Base-by-base conservation (phyloP, 1,140 invertebrate genomes). In the Caenorhabditis inopinata region DNA sequence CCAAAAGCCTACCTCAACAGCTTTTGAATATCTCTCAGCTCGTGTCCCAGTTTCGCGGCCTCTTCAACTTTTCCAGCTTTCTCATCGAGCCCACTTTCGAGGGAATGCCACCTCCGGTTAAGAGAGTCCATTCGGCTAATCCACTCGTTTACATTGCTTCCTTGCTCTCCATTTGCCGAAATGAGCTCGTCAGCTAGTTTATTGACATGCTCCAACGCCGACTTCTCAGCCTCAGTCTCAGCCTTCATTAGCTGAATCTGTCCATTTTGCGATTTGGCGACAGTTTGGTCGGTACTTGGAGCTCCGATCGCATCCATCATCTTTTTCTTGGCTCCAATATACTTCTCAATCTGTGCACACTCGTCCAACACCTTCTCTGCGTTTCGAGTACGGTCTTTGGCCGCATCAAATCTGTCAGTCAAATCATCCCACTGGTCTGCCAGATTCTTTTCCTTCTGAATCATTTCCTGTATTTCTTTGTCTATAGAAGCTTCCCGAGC, bases 291-390 rank as follows among this genome's bases (percentile, higher is more conserved):
- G 88, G 94, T 94, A 53, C 93, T 92, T 0, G 97, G 90, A 83
- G 95, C 93, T 87, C 95, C 93, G 80, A 94, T 91, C 84, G 94
- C 93, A 89, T 97, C 95, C 84, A 93, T 93, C 38, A 95, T 93
- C 25, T 93, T 92, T 83, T 95, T 94, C 89, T 96, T 94, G 83
- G 93, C 92, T 75, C 95, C 94, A 80, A 98, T 90, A 87, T 93
- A 92, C 81, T 94, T 92, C 90, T 97, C 95, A 6, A 96, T 90
- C 82, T 94, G 93, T 7, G 92, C 91, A 77, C 97, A 92, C 94
- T 94, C 96, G 89, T 94, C 92, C 74, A 96, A 90, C 47, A 97
- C 91, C 89, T 94, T 94, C 45, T 92, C 92, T 47, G 96, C 90
- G 21, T 80, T 80, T n/a, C 49, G 29, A 7, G 47, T 29, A 12